Base-by-base conservation (phyloP, 2,113 vertebrate genomes). In the Hippocampus mohnikei region DNA sequence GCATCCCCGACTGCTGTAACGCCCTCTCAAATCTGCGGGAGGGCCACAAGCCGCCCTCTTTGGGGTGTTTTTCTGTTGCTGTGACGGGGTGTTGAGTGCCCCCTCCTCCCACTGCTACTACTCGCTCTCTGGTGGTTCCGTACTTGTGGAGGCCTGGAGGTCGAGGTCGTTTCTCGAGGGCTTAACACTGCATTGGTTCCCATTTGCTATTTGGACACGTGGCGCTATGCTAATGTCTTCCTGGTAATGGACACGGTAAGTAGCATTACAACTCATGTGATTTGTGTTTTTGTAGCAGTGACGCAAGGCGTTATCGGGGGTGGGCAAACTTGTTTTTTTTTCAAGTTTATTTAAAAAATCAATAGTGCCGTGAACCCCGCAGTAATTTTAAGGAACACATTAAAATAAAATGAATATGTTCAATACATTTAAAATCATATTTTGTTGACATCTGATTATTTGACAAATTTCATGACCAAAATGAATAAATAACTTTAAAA, bases 181-280 rank as follows among this genome's bases (percentile, higher is more conserved):
- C 90, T 92, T 92, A 92, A 93, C 89, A 91, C 92, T 91, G 91
- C 93, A 87, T 93, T 93, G 91, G 91, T 93, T 92, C 92, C 91
- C 87, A 90, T 93, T 93, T 93, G 90, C 88, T 93, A 93, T 93
- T 94, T 95, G 95, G 95, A 96, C 93, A 94, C 94, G 94, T 95
- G 94, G 84, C 94, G 94, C 91, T 95, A 93, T 95, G 92, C 93
- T 96, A 94, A 95, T 94, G 81, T 92, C 93, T 93, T 78, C 93
- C 91, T 89, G 92, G 94, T 80, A 92, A 82, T 86, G 90, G 92
- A 88, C 63, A 91, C 87, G 95, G 95, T 95, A 94, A 96, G 95
- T 96, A 96, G 93, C 89, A 92, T 93, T 94, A 90, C 41, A 93
- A 92, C 93, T 94, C 86, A 89, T 89, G 88, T 92, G 92, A 90